Percentiles rank a stretch among this genome's conserved stretches.
These are phyloP conservation scores for Zophobas morio DNA, from an alignment of 1,140 invertebrate species.

Conservation along the genomic window DNA sequence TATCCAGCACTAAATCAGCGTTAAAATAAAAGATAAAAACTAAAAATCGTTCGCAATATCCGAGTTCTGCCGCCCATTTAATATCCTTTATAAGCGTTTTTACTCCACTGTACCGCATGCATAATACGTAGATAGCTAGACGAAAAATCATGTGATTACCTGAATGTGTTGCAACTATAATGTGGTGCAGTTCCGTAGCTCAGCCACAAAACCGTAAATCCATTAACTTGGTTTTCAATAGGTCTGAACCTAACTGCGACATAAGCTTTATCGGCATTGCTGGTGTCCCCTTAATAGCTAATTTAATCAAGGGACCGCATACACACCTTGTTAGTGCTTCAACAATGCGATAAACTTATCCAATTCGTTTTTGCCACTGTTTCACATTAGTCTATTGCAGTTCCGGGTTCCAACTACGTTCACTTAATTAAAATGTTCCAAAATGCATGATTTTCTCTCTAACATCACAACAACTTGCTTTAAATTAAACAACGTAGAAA, in stretches of 20 bases:
- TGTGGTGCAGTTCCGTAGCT: neutral
- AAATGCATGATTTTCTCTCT: no score
- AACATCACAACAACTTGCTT: no score
- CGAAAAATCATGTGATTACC: neutral
- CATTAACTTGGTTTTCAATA: slow-evolving; percentile 7
- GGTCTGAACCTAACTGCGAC: neutral
- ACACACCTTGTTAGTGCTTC: neutral
- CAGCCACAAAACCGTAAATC: slow-evolving; percentile 22
- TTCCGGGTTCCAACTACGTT: neutral
- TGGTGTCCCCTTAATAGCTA: slow-evolving; percentile 21
- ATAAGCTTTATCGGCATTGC: no score
- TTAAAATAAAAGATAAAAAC: no score
- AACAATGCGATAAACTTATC: slow-evolving; percentile 14
- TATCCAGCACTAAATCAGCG: no score
- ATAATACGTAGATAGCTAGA: neutral
- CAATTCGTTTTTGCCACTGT: neutral
- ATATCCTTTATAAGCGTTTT: no score
- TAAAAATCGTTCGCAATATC: no score
- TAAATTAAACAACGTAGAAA: no score
- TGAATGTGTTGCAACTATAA: neutral
- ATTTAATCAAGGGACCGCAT: slow-evolving; percentile 17
- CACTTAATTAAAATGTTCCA: neutral
- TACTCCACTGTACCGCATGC: no score
- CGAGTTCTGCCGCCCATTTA: no score
- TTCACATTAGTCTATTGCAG: neutral